These are phyloP conservation scores for Scomber colias DNA, from an alignment of 2,113 vertebrate genomes.

Conservation along the genomic window DNA sequence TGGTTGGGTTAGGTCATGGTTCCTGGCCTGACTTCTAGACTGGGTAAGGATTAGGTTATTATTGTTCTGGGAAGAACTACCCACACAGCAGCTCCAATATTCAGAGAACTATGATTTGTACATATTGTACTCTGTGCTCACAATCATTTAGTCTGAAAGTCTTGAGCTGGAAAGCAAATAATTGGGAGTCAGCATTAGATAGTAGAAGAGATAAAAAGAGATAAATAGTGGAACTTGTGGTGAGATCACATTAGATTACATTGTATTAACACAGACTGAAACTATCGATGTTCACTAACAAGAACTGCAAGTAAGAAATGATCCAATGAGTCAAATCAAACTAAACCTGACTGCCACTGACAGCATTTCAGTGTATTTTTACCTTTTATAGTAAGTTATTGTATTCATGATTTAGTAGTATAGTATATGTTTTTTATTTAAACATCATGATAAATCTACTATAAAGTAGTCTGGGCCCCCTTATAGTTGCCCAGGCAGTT, in stretches of 20 bases:
- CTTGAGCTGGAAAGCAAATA: background rate
- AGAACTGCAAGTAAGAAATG: too few species aligned
- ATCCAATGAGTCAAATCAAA: too few species aligned
- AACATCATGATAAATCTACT: too few species aligned
- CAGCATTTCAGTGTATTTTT: too few species aligned
- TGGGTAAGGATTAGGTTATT: slow-evolving; percentile 34
- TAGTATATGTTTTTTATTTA: too few species aligned
- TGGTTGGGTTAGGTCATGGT: slow-evolving; percentile 46
- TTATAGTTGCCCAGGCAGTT: too few species aligned
- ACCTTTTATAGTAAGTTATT: too few species aligned
- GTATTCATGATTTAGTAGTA: too few species aligned
- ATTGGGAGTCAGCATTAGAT: background rate
- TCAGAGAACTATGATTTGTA: background rate
- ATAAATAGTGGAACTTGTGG: background rate
- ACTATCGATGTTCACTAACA: background rate
- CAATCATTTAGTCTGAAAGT: background rate
- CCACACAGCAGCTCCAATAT: slow-evolving; percentile 15
- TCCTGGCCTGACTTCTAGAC: slow-evolving; percentile 24
- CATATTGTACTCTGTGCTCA: background rate
- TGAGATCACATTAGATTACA: background rate
- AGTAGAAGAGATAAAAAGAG: background rate
- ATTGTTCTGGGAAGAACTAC: slow-evolving; percentile 43
- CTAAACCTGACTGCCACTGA: too few species aligned
- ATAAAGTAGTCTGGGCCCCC: too few species aligned
- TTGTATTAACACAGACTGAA: too few species aligned